Evolutionary conservation across 30 jellyfish, hydroid and myxozoan genomes (phyloP), one percentile per base, ranked within the genome.

Genomic region (Euphysa ruthae): DNA sequence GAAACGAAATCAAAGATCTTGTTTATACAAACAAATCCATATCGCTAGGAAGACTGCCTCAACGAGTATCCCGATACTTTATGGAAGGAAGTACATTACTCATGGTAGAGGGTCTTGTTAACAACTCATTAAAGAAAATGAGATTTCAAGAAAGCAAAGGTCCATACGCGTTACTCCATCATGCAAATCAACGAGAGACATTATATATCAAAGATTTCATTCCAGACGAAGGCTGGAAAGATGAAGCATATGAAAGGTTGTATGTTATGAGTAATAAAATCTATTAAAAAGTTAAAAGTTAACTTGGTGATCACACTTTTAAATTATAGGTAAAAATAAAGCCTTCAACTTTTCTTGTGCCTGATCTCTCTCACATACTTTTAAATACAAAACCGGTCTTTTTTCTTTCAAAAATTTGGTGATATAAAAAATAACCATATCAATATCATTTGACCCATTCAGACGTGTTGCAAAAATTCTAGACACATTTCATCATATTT

Each of bases 21-120:
- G 58, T 82, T 20, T 79, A 63, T n/a, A 82, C 91, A 6, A 82
- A 82, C 68, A 70, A 78, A 43, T 84, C 94, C 7, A 25, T 82
- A 81, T 65, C 52, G 66, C 66, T 82, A 31, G 94, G 94, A 10
- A 43, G 91, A 38, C 58, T 82, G 69, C 94, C 91, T 2, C 65
- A 65, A 49, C 66, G 74, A 71, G 29, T 82, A 6, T 82, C 94
- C 15, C 32, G 91, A 34, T 82, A 82, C 38, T 82, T 82, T 70
- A 82, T 82, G 94, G 91, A 65, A 66, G 94, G 94, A 20, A 29
- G 91, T 32, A 62, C 94, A 8, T 15, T 82, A 33, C 25, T 73
- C 5, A 43, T 82, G 61, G 70, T 61, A 24, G 63, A 62, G 49
- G 23, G 42, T 42, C 23, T 22, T 15, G 26, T 28, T 24, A 54